Conservation (phyloP, 2,888 invertebrate species). For the Morpho helenor region DNA sequence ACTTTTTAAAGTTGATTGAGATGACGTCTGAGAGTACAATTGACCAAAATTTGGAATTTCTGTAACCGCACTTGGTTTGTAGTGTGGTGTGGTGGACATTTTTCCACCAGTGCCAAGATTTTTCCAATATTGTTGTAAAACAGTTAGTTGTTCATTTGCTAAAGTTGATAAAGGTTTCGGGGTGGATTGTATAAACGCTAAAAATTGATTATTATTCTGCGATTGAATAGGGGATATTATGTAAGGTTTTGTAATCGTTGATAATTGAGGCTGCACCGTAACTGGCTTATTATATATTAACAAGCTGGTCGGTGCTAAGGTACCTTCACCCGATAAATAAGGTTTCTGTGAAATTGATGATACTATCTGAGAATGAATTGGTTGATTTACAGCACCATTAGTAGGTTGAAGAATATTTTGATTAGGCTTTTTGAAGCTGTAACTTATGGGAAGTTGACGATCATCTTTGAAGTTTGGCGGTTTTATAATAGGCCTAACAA, state of each 20-base stretch:
- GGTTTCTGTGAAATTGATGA: slow-evolving; percentile 52
- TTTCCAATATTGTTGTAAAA: slow-evolving; percentile 61
- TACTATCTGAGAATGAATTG: slow-evolving; percentile 39
- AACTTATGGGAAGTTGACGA: slow-evolving; percentile 61
- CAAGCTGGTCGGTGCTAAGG: slow-evolving; percentile 44
- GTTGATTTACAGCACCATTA: slow-evolving; percentile 34
- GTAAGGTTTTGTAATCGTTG: slow-evolving; percentile 48
- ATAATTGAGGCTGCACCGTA: slow-evolving; percentile 34
- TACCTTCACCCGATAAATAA: slow-evolving; percentile 41
- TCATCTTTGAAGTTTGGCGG: slow-evolving; percentile 72
- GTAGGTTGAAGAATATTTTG: slow-evolving; percentile 34
- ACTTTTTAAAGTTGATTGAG: slow-evolving; percentile 35
- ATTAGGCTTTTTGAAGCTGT: slow-evolving; percentile 53
- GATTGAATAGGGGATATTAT: slow-evolving; percentile 44
- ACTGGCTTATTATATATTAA: slow-evolving; percentile 52
- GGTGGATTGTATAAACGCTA: slow-evolving; percentile 49
- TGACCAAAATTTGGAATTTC: slow-evolving; percentile 45
- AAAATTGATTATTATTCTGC: slow-evolving; percentile 30
- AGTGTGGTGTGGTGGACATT: slow-evolving; percentile 40
- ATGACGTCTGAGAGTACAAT: slow-evolving; percentile 45
- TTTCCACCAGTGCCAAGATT: slow-evolving; percentile 45
- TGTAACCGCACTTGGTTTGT: slow-evolving; percentile 43
- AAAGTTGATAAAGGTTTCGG: slow-evolving; percentile 54
- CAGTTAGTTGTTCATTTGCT: slow-evolving; percentile 56
- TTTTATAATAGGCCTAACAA: slow-evolving; percentile 50